Base-by-base conservation (phyloP, 2,888 invertebrate genomes). In the Sepioteuthis lessoniana region DNA sequence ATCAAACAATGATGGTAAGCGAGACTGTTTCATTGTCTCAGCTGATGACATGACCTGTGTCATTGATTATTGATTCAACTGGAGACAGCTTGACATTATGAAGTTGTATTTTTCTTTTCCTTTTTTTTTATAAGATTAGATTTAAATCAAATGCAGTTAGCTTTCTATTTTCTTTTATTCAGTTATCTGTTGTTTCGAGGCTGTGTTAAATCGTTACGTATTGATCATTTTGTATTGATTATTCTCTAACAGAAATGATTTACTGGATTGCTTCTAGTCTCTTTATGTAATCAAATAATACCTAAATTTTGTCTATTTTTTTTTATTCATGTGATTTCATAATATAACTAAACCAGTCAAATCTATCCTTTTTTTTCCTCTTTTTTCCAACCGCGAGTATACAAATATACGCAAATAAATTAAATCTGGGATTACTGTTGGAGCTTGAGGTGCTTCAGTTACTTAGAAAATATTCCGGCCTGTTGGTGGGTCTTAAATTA, bases 31-130 rank as follows among this genome's bases (percentile, higher is more conserved):
- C 19, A n/a, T 76, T n/a, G 76, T 76, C 76, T 1, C 76, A 76
- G 76, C 76, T 76, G 76, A 76, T 76, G 76, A 76, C 76, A 76
- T 76, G n/a, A n/a, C n/a, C n/a, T 35, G 76, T 76, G 35, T 76
- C 76, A 76, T 76, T 76, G 76, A 76, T 76, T 76, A n/a, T 76
- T n/a, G 35, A n/a, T 76, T 76, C 4, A n/a, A 19, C 10, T n/a
- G n/a, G 76, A 76, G 76, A 76, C 76, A 76, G 76, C 16, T 76
- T 76, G n/a, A 76, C 76, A 76, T 35, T n/a, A 76, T 76, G 16
- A 25, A 55, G 76, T 31, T 7, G 7, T 8, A n/a, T 35, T 10
- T 35, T 8, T 16, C 31, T 35, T 19, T 13, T 76, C 76, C 2
- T 13, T 76, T 13, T 76, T 10, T 16, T n/a, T 42, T 42, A 42